Base-by-base conservation (phyloP, 2,888 invertebrate species). In the Globia sparganii region DNA sequence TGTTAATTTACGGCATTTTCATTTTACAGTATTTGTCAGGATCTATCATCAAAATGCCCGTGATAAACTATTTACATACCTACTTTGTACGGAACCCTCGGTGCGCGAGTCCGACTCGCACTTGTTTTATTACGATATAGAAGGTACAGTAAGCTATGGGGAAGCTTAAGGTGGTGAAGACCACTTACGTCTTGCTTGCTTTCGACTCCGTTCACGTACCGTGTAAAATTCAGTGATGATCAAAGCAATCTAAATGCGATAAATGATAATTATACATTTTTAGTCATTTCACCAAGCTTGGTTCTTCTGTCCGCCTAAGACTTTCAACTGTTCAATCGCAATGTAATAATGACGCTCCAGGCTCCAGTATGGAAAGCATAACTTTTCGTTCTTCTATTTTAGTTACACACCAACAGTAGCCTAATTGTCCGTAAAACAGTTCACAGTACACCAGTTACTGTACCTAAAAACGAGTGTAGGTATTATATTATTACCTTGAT, bases 361-460 rank as follows among this genome's bases (percentile, higher is more conserved):
- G 46, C 28, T 37, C 28, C 37, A 25, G 25, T 74, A 49, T 49
- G 59, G 18, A 37, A 75, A 75, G 11, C 28, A 46, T 59, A 25
- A 28, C 46, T 46, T 37, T 34, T 46, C 18, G 2, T 25, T 58
- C 8, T 46, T 46, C 28, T 59, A 46, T 61, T 49, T 61, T 40
- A 40, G 25, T 76, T n/a, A 40, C 21, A n/a, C 25, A 49, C 18
- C 28, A 37, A 37, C 15, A 76, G 31, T 11, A 37, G 15, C n/a
- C 31, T n/a, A 65, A 15, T 15, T 73, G 15, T 66, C 34, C 31
- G 5, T 56, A 9, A n/a, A 73, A 53, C 37, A 40, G 28, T 69
- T 25, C 21, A 49, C 31, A 69, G 40, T 72, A 71, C n/a, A 43
- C 56, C 31, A 70, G 37, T 79, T 76, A 31, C 72, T 85, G 77